A percentile compares a stretch with the other conserved stretches of the same genome.
Conservation (phyloP, 2,888 invertebrate genomes). For the Chrysolina americana region DNA sequence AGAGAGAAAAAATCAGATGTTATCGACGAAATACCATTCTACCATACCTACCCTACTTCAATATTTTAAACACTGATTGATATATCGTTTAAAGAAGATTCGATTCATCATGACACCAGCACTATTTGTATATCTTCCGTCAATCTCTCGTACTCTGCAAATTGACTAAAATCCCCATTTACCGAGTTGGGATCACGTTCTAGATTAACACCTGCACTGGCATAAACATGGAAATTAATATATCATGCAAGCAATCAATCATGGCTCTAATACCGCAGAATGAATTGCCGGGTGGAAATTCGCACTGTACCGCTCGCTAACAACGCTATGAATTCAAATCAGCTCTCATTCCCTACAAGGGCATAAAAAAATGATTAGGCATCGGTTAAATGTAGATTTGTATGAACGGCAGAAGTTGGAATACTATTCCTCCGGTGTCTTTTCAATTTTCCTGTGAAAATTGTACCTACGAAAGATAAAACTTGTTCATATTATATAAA, state of each 20-base stretch:
- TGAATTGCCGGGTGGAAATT: constrained; percentile 45
- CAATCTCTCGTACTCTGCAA: constrained; percentile 18
- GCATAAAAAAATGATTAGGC: constrained; percentile 38
- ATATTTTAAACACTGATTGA: too few species aligned
- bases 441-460: too few species aligned
- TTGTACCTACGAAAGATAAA: too few species aligned
- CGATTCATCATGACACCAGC: not conserved
- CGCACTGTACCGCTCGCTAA: constrained; percentile 40
- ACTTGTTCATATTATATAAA: too few species aligned
- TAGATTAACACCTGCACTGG: constrained; percentile 49
- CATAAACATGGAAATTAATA: constrained; percentile 50
- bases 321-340: constrained; percentile 49
- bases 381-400: not conserved
- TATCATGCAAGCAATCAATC: constrained; percentile 51
- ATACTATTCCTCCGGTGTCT: too few species aligned
- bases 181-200: constrained; percentile 38
- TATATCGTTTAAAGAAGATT: not conserved
- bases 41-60: too few species aligned
- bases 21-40: too few species aligned
- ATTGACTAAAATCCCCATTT: constrained; percentile 40
- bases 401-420: too few species aligned
- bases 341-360: constrained; percentile 42
- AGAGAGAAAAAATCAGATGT: too few species aligned
- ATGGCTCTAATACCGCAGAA: constrained; percentile 44
- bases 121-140: not conserved